Conservation (phyloP, 1,140 invertebrate genomes). For the Schlechtendalia chinensis region DNA sequence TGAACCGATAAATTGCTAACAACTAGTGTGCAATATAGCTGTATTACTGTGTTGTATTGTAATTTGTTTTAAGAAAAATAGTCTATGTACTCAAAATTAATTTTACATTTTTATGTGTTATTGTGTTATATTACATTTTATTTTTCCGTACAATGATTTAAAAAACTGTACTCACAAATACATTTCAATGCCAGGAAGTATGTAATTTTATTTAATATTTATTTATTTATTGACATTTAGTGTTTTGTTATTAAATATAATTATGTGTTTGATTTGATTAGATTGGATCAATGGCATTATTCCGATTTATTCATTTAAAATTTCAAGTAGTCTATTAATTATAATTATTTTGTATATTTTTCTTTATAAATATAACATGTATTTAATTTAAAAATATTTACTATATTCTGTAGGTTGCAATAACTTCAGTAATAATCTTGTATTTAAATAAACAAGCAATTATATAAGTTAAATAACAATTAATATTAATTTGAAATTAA, state of each 20-base stretch:
- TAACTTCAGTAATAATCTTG: no score
- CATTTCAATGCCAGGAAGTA: constrained; percentile 46
- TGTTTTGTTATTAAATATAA: neutral
- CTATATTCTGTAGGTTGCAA: no score
- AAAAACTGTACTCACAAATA: neutral
- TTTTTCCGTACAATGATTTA: constrained; percentile 1
- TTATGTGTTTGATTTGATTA: neutral
- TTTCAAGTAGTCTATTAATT: no score
- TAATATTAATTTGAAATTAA: no score
- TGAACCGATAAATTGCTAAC: neutral
- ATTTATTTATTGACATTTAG: neutral
- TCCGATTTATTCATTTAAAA: neutral
- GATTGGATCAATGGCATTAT: neutral
- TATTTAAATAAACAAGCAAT: no score
- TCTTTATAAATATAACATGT: neutral
- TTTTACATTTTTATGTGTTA: neutral
- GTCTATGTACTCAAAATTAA: neutral
- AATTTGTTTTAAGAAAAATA: neutral
- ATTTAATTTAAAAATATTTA: no score
- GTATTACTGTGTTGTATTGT: no score
- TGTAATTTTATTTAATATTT: no score
- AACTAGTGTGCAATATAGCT: neutral
- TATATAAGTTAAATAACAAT: no score
- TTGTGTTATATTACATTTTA: neutral
- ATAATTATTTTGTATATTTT: neutral